Evolutionary conservation across 2,888 invertebrate species (phyloP), one percentile per base, ranked within the genome.

Genomic region (Poecilobothrus nobilitatus): DNA sequence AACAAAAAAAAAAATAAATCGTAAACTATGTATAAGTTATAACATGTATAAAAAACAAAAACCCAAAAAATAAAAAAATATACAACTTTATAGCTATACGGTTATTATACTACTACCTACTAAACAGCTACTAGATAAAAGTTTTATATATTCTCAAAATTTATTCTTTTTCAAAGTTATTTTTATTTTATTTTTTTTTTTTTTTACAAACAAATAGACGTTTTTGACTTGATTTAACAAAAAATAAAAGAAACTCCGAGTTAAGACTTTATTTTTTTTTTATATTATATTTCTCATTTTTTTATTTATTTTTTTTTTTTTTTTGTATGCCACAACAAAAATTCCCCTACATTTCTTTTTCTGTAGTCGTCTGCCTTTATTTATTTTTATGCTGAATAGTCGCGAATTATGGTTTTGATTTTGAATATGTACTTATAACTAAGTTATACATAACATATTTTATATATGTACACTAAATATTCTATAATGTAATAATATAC

Each of bases 81-180:
- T 2, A 18, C 53, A 53, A 53, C 53, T 18, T 53, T 53, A 53
- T 53, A 4, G 18, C 18, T 12, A 18, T 53, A 18, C 15, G 53
- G 53, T 53, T 15, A 12, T 53, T 53, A 18, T 15, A 18, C 53
- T 12, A 53, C n/a, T n/a, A n/a, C n/a, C n/a, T n/a, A n/a, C n/a
- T n/a, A n/a, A n/a, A n/a, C n/a, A n/a, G n/a, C n/a, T n/a, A n/a
- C 53, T 53, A 53, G 53, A 53, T 53, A 53, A 53, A 53, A 53
- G 37, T 53, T 53, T 53, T 53, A 15, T 53, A 12, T 15, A 12
- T 53, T 53, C 53, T 53, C 53, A 53, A 18, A 53, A 18, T 18
- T 53, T 53, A 53, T 53, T n/a, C 15, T 12, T 53, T 53, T 18
- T n/a, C 3, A 41, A 18, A 1, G 3, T 12, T 41, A 12, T 41